Conservation (phyloP, 2,888 invertebrate species). For the Thecocarcelia acutangulata region DNA sequence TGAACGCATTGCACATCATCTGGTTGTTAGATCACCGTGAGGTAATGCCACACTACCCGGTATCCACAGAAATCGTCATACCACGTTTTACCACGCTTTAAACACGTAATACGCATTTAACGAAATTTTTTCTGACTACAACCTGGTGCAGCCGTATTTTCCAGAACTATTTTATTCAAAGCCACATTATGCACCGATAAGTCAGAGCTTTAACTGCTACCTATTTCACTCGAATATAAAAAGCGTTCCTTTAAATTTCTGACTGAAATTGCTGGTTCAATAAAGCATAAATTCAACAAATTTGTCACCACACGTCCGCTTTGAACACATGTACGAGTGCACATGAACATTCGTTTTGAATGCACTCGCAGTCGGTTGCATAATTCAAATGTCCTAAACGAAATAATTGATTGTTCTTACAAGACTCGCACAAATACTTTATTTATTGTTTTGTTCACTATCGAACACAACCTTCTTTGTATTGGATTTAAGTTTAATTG, state of each 20-base stretch:
- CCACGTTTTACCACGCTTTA: no score
- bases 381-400: constrained; percentile 45
- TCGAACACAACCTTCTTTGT: background rate
- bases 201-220: no score
- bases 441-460: background rate
- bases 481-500: constrained; percentile 33
- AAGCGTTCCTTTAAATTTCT: constrained; percentile 9
- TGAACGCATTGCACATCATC: no score
- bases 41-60: no score
- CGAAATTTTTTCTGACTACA: no score
- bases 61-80: no score
- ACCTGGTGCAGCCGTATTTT: no score
- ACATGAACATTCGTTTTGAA: constrained; percentile 4
- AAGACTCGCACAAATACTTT: constrained; percentile 5
- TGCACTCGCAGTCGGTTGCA: constrained; percentile 20
- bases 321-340: constrained; percentile 10
- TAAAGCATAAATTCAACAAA: constrained; percentile 57
- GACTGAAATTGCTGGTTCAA: background rate
- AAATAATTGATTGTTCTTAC: constrained; percentile 31
- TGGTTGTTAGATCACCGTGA: no score
- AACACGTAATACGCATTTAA: no score
- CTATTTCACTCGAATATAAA: no score
- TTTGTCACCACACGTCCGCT: constrained; percentile 57
- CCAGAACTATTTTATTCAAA: no score
- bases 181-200: no score